Evolutionary conservation across 2,888 invertebrate genomes (phyloP).

Genomic region (Deilephila elpenor): DNA sequence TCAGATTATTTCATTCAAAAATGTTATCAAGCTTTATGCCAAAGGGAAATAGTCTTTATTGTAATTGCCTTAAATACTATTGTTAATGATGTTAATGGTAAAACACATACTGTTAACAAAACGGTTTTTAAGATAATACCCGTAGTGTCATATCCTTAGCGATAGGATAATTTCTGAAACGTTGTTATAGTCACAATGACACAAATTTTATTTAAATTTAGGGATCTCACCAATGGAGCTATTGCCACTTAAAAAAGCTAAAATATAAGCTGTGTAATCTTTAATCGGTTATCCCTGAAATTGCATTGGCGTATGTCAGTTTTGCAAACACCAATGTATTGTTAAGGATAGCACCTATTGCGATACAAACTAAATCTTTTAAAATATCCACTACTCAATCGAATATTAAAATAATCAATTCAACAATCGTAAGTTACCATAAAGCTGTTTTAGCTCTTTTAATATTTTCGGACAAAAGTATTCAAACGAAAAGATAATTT

Average conservation of each 20-base stretch:
- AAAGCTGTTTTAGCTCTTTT: neutral
- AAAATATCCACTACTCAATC: too few relatives aligned
- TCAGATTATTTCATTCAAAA: conserved; percentile 32
- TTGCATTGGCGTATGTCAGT: too few relatives aligned
- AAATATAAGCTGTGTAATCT: too few relatives aligned
- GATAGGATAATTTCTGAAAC: conserved; percentile 50
- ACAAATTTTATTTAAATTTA: neutral
- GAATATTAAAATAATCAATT: neutral
- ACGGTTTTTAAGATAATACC: conserved; percentile 57
- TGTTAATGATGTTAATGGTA: conserved; percentile 39
- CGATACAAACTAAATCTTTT: too few relatives aligned
- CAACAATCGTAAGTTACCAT: neutral
- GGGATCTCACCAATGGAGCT: neutral
- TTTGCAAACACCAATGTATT: too few relatives aligned
- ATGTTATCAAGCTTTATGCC: conserved; percentile 33
- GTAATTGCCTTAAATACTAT: conserved; percentile 40
- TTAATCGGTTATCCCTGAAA: too few relatives aligned
- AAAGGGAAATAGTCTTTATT: conserved; percentile 47
- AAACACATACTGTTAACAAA: conserved; percentile 48
- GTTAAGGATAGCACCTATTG: too few relatives aligned
- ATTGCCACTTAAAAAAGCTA: neutral
- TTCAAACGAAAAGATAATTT: neutral
- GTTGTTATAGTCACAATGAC: neutral
- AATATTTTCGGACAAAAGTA: neutral
- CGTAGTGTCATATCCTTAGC: conserved; percentile 63